A percentile compares a stretch with the other conserved stretches of the same genome.
Evolutionary conservation across 2,797 vertebrate species (phyloP).

Genomic region (Tamandua tetradactyla): DNA sequence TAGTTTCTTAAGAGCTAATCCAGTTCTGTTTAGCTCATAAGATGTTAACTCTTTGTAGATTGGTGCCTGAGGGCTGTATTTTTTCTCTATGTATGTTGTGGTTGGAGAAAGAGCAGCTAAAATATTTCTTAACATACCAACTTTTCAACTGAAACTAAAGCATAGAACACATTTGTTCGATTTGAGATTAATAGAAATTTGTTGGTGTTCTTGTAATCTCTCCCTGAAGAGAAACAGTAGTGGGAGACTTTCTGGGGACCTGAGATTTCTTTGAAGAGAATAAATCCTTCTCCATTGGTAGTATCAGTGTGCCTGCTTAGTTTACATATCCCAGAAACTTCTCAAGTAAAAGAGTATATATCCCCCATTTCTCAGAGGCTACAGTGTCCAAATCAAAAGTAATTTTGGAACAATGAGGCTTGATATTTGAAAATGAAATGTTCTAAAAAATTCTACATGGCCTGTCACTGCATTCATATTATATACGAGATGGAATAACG

Average conservation of each 20-base stretch:
- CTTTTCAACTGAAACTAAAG: slow-evolving; percentile 45
- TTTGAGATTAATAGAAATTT: slow-evolving; percentile 40
- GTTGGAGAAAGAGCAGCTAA: not conserved
- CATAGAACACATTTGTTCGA: slow-evolving; percentile 5
- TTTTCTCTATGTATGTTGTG: not conserved
- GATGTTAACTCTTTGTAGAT: slow-evolving; percentile 70
- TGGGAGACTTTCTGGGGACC: not conserved
- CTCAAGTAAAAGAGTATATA: not conserved
- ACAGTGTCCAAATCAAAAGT: not conserved
- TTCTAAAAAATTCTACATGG: slow-evolving; percentile 8
- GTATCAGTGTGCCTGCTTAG: not conserved
- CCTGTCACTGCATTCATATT: not conserved
- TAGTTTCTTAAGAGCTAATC: slow-evolving; percentile 49
- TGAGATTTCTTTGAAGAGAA: slow-evolving; percentile 36
- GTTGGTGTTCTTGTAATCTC: not conserved
- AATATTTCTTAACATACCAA: not conserved
- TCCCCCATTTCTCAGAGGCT: not conserved
- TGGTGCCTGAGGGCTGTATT: not conserved
- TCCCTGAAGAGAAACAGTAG: not conserved
- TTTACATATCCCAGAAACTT: not conserved
- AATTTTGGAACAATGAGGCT: not conserved
- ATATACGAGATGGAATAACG: not conserved
- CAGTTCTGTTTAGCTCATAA: slow-evolving; percentile 54
- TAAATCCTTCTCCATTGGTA: not conserved
- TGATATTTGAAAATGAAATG: slow-evolving; percentile 9